Evolutionary conservation across 2,797 vertebrate genomes (phyloP), one percentile per base, ranked within the genome.

Genomic region (Syndactyla subalaris): DNA sequence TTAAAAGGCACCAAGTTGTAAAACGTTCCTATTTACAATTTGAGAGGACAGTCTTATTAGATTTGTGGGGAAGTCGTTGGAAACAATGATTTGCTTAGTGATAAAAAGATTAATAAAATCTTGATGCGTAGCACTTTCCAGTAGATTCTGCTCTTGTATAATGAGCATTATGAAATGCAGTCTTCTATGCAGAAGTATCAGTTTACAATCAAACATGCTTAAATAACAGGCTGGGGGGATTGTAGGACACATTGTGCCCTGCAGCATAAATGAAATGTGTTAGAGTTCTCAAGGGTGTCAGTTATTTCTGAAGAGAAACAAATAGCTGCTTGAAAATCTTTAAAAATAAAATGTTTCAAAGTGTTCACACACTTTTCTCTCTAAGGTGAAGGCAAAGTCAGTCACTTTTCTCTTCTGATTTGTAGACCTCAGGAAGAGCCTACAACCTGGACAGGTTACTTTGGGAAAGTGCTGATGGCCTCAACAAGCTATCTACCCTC

Each of bases 401-500:
- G 10, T 79, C 18, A 24, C 34, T 74, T 52, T 70, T 74, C 57
- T 39, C 63, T 71, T 32, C 78, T 87, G 17, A 7, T 61, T 75
- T 77, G 27, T 16, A 99, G 99, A 97, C 99, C 99, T 90, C 98
- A 99, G 41, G 99, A 99, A 97, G 99, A 99, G 96, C 99, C 99
- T 91, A 99, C 99, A 46, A 99, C 99, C 61, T 99, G 99, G 99
- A 99, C 99, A 4, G 99, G 99, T 15, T 99, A 99, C 96, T 98
- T 99, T 63, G 99, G 99, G 36, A 99, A 99, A 97, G 99, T 99
- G 34, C 98, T 99, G 95, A 99, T 99, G 99, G 99, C 99, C 5
- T 99, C 99, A 20, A 99, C 99, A 43, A 99, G 98, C 95, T 99
- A 99, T 96, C 96, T 99, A 97, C 99, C 99, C 51, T 98, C 99